phyloP scores from a whole-genome alignment of 2,797 vertebrate genomes.

The Pseudochirops corinnae region DNA sequence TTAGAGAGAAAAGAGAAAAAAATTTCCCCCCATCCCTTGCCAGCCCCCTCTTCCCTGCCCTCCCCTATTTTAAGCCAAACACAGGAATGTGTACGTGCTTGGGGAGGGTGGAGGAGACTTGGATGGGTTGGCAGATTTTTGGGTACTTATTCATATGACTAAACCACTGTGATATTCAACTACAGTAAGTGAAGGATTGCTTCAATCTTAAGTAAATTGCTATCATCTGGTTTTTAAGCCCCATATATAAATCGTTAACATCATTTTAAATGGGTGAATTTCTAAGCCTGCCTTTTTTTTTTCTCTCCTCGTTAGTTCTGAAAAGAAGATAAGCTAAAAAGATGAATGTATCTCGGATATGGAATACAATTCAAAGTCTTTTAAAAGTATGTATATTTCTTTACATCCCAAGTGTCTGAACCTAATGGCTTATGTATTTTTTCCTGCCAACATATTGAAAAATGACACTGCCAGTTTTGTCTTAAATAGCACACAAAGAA shows the following conservation, averaged over 20 bases:
- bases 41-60: background rate
- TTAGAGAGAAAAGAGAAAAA: background rate
- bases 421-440: conserved; percentile 2
- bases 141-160: background rate
- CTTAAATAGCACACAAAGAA: conserved; percentile 1
- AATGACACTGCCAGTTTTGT: background rate
- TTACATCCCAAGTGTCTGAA: conserved; percentile 12
- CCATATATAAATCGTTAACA: conserved; percentile 8
- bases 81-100: background rate
- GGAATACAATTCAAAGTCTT: conserved; percentile 3
- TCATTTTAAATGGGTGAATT: conserved; percentile 8
- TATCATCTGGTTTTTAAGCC: conserved; percentile 8
- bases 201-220: conserved; percentile 12
- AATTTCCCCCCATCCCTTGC: background rate
- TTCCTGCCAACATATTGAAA: background rate
- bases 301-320: background rate
- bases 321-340: conserved; percentile 12
- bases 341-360: background rate
- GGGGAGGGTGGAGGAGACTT: background rate
- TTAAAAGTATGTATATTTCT: background rate
- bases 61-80: background rate
- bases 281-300: background rate
- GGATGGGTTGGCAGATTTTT: background rate
- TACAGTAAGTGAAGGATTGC: background rate
- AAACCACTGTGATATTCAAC: conserved; percentile 1